Evolutionary conservation across 1,140 invertebrate species (phyloP), one percentile per base, ranked within the genome.

Genomic region (Anastatus disparis): DNA sequence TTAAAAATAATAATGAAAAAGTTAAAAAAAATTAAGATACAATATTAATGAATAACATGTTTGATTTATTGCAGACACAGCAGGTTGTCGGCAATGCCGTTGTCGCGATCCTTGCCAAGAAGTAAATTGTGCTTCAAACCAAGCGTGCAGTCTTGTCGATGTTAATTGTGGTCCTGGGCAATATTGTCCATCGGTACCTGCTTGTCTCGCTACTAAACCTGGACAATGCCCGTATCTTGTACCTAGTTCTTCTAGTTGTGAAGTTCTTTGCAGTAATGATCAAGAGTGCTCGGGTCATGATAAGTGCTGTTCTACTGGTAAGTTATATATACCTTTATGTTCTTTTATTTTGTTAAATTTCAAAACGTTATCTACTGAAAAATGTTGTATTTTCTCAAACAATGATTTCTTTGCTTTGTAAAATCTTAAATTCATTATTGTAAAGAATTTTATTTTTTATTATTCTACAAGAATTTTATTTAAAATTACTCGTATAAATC

Each of bases 221-320:
- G 93, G 93, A 0, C 93, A 95, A 74, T 95, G 94, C 76, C 94
- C 94, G 0, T 95, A 93, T 76, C 79, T 94, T 29, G 89, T 95
- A 12, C 93, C 93, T 0, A 90, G 92, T n/a, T 88, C 87, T 2
- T 89, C 89, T 4, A 88, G 89, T 46, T 95, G 94, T 77, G 92
- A 93, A 75, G 89, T 92, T 74, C 89, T 92, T 76, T 95, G 94
- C 75, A 90, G 89, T 26, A 89, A 88, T 0, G 94, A 96, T 84
- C 87, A 90, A 6, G 91, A 94, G 65, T 95, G 94, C 76, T 88
- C 89, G 2, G 87, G 88, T 0, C 85, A 85, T 0, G 86, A 89
- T 40, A 91, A 93, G 67, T 96, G 94, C 81, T 96, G 94, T 77
- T 93, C 93, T 1, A 95, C 94, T 48, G 70, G 70, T 71, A 29